Evolutionary conservation across 2,888 invertebrate species (phyloP).

Genomic region (Rhodophaea formosa): DNA sequence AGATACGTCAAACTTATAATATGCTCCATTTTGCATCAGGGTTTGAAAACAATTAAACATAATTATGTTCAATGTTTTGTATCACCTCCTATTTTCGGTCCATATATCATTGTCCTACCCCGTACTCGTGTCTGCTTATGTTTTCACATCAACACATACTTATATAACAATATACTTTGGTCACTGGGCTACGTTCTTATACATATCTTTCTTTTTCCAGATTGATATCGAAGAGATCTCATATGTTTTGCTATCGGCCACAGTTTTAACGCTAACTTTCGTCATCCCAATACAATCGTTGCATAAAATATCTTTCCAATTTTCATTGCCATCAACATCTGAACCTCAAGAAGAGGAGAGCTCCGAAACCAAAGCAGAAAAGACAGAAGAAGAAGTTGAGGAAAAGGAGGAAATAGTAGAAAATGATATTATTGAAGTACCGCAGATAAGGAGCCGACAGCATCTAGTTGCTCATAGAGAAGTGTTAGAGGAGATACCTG

Average conservation of each 20-base stretch:
- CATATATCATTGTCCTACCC: no score
- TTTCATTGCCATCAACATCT: constrained; percentile 22
- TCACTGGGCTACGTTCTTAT: no score
- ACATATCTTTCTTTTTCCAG: constrained; percentile 53
- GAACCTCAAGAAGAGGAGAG: constrained; percentile 30
- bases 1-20: no score
- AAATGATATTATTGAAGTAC: constrained; percentile 37
- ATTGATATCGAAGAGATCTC: constrained; percentile 79
- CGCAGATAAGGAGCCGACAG: constrained; percentile 45
- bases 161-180: no score
- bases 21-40: no score
- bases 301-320: constrained; percentile 53
- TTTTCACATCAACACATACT: no score
- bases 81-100: no score
- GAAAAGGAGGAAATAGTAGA: constrained; percentile 34
- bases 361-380: constrained; percentile 30
- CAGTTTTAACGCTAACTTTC: constrained; percentile 81
- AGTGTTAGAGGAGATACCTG: constrained; percentile 71
- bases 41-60: no score
- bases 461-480: constrained; percentile 68
- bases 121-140: no score
- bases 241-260: constrained; percentile 74
- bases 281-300: constrained; percentile 84
- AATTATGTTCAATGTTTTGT: no score
- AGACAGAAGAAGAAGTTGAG: constrained; percentile 26